Conservation (phyloP, 2,797 vertebrate species). For the Harpagifer antarcticus region DNA sequence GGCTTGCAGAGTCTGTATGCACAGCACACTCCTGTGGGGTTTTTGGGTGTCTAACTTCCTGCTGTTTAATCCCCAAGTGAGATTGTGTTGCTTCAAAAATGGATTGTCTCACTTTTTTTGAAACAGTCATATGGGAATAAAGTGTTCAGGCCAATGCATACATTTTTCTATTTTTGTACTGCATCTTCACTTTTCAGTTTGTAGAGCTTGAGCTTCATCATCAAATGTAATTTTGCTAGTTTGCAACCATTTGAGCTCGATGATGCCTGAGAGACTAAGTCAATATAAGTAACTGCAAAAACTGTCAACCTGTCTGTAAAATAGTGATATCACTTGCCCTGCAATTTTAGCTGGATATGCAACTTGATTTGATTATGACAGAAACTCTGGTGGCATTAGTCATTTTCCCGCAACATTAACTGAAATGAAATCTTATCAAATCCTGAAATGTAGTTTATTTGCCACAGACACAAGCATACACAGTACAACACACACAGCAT, state of each 20-base stretch:
- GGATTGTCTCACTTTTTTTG: constrained; percentile 37
- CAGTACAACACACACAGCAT: no score
- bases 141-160: not conserved
- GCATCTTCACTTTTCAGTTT: not conserved
- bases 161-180: not conserved
- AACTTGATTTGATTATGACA: not conserved
- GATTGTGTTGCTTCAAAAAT: constrained; percentile 58
- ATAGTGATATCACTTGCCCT: not conserved
- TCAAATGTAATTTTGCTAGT: not conserved
- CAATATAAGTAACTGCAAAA: not conserved
- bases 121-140: constrained; percentile 19
- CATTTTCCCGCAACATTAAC: not conserved
- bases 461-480: no score
- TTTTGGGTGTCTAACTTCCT: constrained; percentile 71
- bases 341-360: not conserved
- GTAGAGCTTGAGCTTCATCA: not conserved
- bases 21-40: constrained; percentile 78
- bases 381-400: not conserved
- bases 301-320: not conserved
- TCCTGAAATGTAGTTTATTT: no score
- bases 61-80: constrained; percentile 70
- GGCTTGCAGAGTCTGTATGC: constrained; percentile 66
- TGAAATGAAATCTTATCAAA: no score
- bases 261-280: not conserved
- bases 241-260: not conserved